A percentile compares a stretch with the other conserved stretches of the same genome.
phyloP scores from a whole-genome alignment of 2,113 vertebrate genomes.

The Catagonus wagneri region DNA sequence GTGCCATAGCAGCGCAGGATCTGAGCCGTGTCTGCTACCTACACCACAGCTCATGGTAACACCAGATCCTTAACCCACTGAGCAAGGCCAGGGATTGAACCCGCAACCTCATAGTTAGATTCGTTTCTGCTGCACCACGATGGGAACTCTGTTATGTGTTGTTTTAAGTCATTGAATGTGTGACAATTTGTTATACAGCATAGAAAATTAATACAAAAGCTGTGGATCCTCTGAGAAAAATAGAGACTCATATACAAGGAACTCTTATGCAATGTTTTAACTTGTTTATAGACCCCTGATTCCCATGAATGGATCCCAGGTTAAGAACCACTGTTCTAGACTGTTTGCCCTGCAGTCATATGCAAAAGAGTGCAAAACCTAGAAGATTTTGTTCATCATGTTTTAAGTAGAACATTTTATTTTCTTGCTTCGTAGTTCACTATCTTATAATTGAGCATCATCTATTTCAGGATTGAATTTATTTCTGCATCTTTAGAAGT shows the following conservation, averaged over 20 bases:
- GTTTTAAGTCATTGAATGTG: not conserved
- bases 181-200: not conserved
- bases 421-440: not conserved
- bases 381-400: not conserved
- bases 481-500: not conserved
- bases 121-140: no score
- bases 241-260: not conserved
- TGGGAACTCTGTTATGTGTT: no score
- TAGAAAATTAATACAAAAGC: not conserved
- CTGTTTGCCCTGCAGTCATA: not conserved
- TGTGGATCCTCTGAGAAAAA: not conserved
- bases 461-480: not conserved
- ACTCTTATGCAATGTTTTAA: not conserved
- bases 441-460: not conserved
- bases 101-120: no score
- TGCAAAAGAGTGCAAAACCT: not conserved
- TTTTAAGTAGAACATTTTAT: constrained; percentile 28
- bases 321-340: not conserved
- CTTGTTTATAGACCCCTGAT: not conserved
- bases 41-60: no score
- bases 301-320: not conserved
- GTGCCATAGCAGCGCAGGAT: no score
- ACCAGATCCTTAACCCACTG: no score
- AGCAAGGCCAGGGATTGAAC: no score
- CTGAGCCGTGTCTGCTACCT: no score